These are phyloP conservation scores for Cryptosula pallasiana DNA, from an alignment of 2,888 invertebrate genomes.

Conservation along the genomic window DNA sequence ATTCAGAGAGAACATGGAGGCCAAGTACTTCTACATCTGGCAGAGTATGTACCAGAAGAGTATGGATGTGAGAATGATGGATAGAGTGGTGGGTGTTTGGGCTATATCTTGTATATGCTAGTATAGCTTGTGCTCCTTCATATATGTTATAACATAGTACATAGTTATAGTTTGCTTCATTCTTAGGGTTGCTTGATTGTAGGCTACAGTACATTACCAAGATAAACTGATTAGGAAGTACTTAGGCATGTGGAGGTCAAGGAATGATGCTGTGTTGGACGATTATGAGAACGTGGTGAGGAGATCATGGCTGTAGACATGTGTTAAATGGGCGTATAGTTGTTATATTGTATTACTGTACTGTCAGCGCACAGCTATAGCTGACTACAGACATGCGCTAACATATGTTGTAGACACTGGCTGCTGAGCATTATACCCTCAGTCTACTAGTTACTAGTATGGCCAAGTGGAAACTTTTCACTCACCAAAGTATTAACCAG, in stretches of 20 bases:
- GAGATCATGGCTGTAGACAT: too few species aligned
- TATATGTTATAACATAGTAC: too few species aligned
- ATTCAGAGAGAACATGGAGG: slow-evolving; percentile 37
- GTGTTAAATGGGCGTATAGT: too few species aligned
- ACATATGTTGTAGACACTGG: too few species aligned
- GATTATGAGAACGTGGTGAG: slow-evolving; percentile 34
- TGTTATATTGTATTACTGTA: too few species aligned
- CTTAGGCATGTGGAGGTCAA: slow-evolving; percentile 36
- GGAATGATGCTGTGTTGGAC: slow-evolving; percentile 29
- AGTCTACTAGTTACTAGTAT: slow-evolving; percentile 30
- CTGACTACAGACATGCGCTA: too few species aligned
- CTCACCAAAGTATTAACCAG: not conserved
- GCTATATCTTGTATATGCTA: not conserved
- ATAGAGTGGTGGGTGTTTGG: slow-evolving; percentile 37
- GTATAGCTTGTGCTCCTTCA: too few species aligned
- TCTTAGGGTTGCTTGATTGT: slow-evolving; percentile 25
- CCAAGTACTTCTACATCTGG: slow-evolving; percentile 40
- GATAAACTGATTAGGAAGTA: slow-evolving; percentile 31
- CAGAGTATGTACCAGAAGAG: slow-evolving; percentile 33
- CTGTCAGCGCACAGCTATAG: too few species aligned
- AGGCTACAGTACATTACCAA: slow-evolving; percentile 43
- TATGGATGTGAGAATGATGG: slow-evolving; percentile 39
- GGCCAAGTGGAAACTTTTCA: slow-evolving; percentile 30
- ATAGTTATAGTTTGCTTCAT: too few species aligned
- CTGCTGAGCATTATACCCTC: slow-evolving; percentile 32